A percentile compares a stretch with the other conserved stretches of the same genome.
phyloP scores from a whole-genome alignment of 2,113 vertebrate species.

The Furnarius figulus region DNA sequence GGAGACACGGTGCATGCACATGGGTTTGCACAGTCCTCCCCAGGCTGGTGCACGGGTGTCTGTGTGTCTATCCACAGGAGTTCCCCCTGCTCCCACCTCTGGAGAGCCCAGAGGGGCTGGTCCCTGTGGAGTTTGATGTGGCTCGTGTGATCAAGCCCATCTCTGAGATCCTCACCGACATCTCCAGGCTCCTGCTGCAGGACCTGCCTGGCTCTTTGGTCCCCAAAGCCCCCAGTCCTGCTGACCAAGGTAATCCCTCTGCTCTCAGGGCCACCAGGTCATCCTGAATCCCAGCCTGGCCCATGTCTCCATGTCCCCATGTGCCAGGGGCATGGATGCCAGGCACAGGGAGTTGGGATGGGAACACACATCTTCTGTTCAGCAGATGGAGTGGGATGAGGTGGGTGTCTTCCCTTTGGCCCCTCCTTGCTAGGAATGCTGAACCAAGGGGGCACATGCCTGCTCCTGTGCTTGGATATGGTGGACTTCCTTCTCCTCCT shows the following conservation, averaged over 20 bases:
- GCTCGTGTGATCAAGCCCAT: conserved; percentile 61
- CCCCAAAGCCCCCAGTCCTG: background rate
- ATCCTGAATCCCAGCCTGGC: background rate
- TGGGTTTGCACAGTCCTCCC: background rate
- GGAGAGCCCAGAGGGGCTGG: conserved; percentile 19
- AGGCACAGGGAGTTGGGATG: background rate
- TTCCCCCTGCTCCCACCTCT: conserved; percentile 71
- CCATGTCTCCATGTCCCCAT: background rate
- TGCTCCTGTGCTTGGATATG: background rate
- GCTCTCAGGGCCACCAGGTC: background rate
- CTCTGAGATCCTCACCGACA: conserved; percentile 68
- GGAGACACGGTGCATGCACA: background rate
- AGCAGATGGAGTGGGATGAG: background rate
- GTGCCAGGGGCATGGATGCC: background rate
- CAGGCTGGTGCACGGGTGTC: background rate
- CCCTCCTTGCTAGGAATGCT: background rate
- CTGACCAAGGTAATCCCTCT: conserved; percentile 67
- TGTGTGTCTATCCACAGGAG: background rate
- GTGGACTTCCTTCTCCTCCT: background rate
- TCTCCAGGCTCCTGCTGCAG: conserved; percentile 79
- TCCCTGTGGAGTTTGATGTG: conserved; percentile 58
- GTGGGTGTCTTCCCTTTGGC: background rate
- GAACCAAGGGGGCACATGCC: accelerated
- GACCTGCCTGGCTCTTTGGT: conserved; percentile 61
- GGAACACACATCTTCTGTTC: background rate